Evolutionary conservation across 2,888 invertebrate genomes (phyloP).

Genomic region (Eutolmus rufibarbis): DNA sequence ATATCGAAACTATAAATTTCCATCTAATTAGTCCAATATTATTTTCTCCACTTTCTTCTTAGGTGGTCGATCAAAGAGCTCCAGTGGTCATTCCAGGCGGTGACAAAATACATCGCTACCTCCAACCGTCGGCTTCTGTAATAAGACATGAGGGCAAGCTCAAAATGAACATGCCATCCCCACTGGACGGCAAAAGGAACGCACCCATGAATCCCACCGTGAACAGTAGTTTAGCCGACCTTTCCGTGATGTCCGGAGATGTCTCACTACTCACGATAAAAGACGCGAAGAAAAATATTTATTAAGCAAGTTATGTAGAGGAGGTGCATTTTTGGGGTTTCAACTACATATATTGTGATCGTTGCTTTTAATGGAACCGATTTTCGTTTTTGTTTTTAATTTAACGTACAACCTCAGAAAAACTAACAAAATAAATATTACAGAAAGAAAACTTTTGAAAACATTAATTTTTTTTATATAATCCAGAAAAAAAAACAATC

Average conservation of each 20-base stretch:
- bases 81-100: slow-evolving; percentile 59
- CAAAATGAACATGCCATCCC: slow-evolving; percentile 51
- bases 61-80: slow-evolving; percentile 60
- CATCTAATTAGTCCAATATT: background rate
- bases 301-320: background rate
- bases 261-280: slow-evolving; percentile 61
- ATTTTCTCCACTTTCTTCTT: background rate
- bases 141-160: slow-evolving; percentile 60
- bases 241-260: slow-evolving; percentile 61
- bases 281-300: slow-evolving; percentile 58
- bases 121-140: slow-evolving; percentile 57
- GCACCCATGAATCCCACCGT: slow-evolving; percentile 46
- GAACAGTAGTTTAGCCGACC: slow-evolving; percentile 59
- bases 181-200: slow-evolving; percentile 35
- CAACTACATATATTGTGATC: background rate
- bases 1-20: background rate
- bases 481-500: background rate
- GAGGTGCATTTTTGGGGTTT: background rate
- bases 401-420: background rate
- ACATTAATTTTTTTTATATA: too few relatives aligned
- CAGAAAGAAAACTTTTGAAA: too few relatives aligned
- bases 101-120: slow-evolving; percentile 57
- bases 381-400: background rate
- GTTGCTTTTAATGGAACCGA: background rate
- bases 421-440: too few relatives aligned